phyloP scores from a whole-genome alignment of 1,140 invertebrate genomes.

The Bicyclus anynana region DNA sequence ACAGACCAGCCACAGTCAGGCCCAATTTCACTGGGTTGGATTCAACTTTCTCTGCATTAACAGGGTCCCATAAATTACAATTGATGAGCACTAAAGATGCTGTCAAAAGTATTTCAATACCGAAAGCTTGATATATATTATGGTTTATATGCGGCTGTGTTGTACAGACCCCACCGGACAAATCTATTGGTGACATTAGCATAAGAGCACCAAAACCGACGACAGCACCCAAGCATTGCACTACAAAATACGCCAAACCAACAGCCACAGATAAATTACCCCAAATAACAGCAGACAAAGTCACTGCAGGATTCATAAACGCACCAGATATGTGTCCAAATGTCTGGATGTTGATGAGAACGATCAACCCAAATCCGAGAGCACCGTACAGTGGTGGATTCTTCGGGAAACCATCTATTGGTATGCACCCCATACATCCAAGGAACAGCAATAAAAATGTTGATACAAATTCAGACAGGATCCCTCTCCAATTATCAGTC shows the following conservation, averaged over 20 bases:
- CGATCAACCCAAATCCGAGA: constrained; percentile 53
- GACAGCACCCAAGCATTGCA: constrained; percentile 84
- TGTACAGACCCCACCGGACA: constrained; percentile 76
- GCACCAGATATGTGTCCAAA: constrained; percentile 85
- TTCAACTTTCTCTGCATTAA: constrained; percentile 71
- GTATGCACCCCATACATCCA: constrained; percentile 57
- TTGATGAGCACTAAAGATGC: constrained; percentile 82
- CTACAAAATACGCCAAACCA: constrained; percentile 83
- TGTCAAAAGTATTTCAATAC: constrained; percentile 78
- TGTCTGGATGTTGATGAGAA: constrained; percentile 77
- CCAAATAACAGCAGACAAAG: constrained; percentile 80
- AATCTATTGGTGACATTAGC: constrained; percentile 74
- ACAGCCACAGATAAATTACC: constrained; percentile 77
- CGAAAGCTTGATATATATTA: constrained; percentile 49
- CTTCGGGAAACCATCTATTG: constrained; percentile 31
- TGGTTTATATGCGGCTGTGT: constrained; percentile 76
- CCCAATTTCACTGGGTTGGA: constrained; percentile 78
- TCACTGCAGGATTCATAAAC: constrained; percentile 88
- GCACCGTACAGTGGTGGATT: constrained; percentile 39
- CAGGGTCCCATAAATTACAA: constrained; percentile 80
- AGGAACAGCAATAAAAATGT: constrained; percentile 48
- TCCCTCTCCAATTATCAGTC: constrained; percentile 32
- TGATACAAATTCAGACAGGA: constrained; percentile 47
- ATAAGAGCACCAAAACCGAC: constrained; percentile 82
- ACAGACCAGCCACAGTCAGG: constrained; percentile 79